Percentiles rank a stretch among this genome's conserved stretches.
phyloP scores from a whole-genome alignment of 2,888 invertebrate species.

The Callimorpha dominula region DNA sequence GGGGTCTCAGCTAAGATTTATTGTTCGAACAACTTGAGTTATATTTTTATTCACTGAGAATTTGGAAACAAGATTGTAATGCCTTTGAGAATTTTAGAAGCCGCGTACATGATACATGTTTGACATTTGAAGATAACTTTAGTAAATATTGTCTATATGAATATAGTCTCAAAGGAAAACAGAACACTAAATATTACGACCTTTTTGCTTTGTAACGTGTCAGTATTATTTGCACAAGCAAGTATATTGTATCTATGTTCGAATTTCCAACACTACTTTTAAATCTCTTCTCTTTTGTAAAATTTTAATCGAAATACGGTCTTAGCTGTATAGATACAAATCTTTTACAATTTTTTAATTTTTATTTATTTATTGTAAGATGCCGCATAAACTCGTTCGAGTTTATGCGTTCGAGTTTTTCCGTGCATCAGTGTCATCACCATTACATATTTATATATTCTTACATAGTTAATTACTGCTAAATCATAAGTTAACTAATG shows the following conservation, averaged over 20 bases:
- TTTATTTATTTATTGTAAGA: too few relatives aligned
- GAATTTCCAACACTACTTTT: neutral
- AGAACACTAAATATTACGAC: neutral
- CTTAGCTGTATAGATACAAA: too few relatives aligned
- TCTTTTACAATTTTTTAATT: too few relatives aligned
- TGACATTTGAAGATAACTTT: neutral
- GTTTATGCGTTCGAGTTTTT: too few relatives aligned
- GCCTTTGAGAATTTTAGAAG: constrained; percentile 5
- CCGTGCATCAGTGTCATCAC: too few relatives aligned
- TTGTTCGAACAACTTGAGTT: constrained; percentile 11
- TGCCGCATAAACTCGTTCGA: too few relatives aligned
- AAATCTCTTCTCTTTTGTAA: too few relatives aligned
- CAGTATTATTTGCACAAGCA: neutral
- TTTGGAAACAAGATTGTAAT: constrained; percentile 6
- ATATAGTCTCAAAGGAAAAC: neutral
- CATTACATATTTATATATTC: too few relatives aligned
- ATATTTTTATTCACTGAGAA: constrained; percentile 12
- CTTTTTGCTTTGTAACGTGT: neutral
- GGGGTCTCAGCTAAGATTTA: constrained; percentile 17
- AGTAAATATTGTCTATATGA: neutral
- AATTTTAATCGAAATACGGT: too few relatives aligned
- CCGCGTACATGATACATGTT: neutral
- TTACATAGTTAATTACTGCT: too few relatives aligned
- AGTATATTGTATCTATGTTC: neutral
- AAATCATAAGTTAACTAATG: too few relatives aligned